Percentiles rank a stretch among this genome's conserved stretches.
phyloP scores from a whole-genome alignment of 2,888 invertebrate genomes.

The Encarsia formosa region DNA sequence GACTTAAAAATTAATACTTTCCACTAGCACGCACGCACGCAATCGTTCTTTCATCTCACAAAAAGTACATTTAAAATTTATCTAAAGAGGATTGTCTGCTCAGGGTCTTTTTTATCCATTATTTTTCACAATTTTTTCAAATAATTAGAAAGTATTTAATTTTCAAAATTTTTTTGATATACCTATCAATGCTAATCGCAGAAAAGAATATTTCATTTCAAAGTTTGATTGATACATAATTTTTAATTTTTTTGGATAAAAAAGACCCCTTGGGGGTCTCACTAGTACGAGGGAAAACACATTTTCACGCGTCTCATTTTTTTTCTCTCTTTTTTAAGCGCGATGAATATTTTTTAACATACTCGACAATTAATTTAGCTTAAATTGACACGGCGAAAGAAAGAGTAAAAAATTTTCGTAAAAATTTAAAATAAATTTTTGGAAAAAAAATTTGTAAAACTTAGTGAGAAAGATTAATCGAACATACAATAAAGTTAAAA shows the following conservation, averaged over 20 bases:
- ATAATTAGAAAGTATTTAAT: neutral
- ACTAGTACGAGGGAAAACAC: slow-evolving; percentile 21
- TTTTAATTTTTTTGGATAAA: slow-evolving; percentile 14
- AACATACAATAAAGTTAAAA: neutral
- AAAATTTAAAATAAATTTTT: neutral
- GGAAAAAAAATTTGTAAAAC: neutral
- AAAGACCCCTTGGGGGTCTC: slow-evolving; percentile 23
- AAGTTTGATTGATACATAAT: neutral
- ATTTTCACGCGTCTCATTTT: slow-evolving; percentile 7
- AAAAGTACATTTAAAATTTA: slow-evolving; percentile 37
- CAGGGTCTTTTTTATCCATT: slow-evolving; percentile 38
- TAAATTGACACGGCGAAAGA: slow-evolving; percentile 12
- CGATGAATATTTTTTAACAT: slow-evolving; percentile 13
- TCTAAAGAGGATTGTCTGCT: slow-evolving; percentile 43
- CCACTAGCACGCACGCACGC: slow-evolving; percentile 32
- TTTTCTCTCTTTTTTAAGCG: slow-evolving; percentile 6
- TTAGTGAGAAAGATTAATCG: neutral
- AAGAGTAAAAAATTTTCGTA: neutral
- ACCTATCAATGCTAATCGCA: too few species aligned
- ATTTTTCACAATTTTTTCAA: neutral
- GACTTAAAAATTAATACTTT: slow-evolving; percentile 46
- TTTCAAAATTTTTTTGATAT: neutral
- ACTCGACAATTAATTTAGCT: slow-evolving; percentile 6
- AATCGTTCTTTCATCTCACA: slow-evolving; percentile 32
- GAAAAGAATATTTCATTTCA: too few species aligned